These are phyloP conservation scores for Odontocerum albicorne DNA, from an alignment of 2,888 invertebrate species.

Conservation along the genomic window DNA sequence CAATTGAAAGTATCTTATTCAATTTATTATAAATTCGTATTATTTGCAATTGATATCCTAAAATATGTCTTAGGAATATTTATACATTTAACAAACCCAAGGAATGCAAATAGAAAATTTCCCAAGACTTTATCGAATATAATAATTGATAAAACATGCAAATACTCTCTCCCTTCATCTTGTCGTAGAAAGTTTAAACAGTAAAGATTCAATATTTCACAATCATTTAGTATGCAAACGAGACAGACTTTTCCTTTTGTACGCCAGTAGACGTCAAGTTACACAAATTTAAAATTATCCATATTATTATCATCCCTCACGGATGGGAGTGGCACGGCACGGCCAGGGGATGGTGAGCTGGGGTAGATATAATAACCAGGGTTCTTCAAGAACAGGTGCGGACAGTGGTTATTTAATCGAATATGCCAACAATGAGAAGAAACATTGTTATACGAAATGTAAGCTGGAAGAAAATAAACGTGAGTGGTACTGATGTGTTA, in stretches of 20 bases:
- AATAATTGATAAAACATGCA: conserved; percentile 24
- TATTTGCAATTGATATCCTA: no score
- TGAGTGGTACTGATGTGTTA: no score
- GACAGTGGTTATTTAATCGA: no score
- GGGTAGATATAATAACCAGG: no score
- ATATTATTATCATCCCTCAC: conserved; percentile 24
- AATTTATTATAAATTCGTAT: no score
- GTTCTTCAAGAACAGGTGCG: no score
- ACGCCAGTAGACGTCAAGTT: conserved; percentile 18
- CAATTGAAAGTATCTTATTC: no score
- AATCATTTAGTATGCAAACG: conserved; percentile 30
- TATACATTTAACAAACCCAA: no score
- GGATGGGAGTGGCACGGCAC: neutral
- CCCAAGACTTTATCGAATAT: conserved; percentile 19
- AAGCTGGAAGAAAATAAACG: no score
- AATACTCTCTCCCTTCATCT: conserved; percentile 8
- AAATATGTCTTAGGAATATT: no score
- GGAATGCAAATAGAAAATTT: conserved; percentile 7
- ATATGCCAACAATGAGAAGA: no score
- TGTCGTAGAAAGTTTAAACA: conserved; percentile 18
- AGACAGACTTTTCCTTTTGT: conserved; percentile 21
- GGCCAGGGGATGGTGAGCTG: neutral
- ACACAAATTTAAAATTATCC: conserved; percentile 28
- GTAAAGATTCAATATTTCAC: conserved; percentile 27
- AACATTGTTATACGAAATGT: no score